Evolutionary conservation across 2,888 invertebrate genomes (phyloP).

Genomic region (Oxystoma pomonae): DNA sequence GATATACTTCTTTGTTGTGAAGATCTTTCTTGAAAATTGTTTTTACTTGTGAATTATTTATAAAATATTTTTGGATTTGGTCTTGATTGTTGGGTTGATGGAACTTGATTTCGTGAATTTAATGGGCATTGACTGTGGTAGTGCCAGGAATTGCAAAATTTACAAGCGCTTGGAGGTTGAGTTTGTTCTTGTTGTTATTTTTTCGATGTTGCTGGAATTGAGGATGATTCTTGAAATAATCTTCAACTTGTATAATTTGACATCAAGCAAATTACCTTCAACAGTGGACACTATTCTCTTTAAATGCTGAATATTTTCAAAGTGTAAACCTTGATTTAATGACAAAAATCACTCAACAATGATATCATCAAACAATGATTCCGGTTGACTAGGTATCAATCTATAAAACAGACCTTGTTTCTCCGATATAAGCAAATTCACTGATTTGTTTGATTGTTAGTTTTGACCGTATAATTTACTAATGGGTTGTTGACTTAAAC

Average conservation of each 20-base stretch:
- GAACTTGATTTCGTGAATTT: not conserved
- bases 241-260: not conserved
- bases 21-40: not conserved
- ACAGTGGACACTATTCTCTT: not conserved
- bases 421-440: not conserved
- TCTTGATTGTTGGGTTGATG: not conserved
- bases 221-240: not conserved
- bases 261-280: not conserved
- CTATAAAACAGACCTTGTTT: not conserved
- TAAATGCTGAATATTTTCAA: not conserved
- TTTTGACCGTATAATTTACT: not conserved
- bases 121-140: not conserved
- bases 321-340: not conserved
- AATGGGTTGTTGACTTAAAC: not conserved
- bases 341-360: not conserved
- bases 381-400: not conserved
- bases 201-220: not conserved
- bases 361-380: not conserved
- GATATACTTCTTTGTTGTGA: not conserved
- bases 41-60: not conserved
- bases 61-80: not conserved
- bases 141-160: not conserved
- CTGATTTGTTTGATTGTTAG: not conserved
- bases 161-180: not conserved
- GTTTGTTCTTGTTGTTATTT: not conserved